Percentiles rank a stretch among this genome's conserved stretches.
These are phyloP conservation scores for Chromobotia macracanthus DNA, from an alignment of 2,797 vertebrate species.

Conservation along the genomic window DNA sequence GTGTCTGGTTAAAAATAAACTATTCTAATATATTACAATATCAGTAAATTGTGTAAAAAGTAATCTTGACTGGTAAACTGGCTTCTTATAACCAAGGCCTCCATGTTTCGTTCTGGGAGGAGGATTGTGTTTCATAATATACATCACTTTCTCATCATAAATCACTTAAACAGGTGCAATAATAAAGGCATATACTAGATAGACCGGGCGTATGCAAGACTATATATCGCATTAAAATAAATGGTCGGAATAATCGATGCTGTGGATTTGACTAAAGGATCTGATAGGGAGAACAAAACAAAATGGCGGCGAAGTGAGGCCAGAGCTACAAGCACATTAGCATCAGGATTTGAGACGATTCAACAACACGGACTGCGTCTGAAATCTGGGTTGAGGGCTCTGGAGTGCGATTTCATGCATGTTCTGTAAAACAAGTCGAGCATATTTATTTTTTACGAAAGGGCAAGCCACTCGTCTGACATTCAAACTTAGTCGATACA, in stretches of 20 bases:
- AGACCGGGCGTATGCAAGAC: not conserved
- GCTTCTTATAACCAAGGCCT: conserved; percentile 59
- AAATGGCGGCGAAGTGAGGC: conserved; percentile 77
- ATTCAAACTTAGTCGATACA: not conserved
- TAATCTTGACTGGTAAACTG: conserved; percentile 13
- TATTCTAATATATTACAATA: not conserved
- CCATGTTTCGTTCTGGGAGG: conserved; percentile 68
- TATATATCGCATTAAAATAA: not conserved
- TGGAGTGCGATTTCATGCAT: not conserved
- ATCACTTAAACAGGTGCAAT: not conserved
- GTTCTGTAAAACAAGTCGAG: not conserved
- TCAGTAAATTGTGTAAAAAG: not conserved
- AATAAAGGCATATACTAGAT: not conserved
- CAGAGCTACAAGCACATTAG: conserved; percentile 43
- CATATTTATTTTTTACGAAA: not conserved
- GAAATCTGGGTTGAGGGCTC: not conserved
- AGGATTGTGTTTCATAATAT: conserved; percentile 73
- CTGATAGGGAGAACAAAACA: conserved; percentile 79
- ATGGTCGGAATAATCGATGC: not conserved
- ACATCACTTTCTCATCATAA: conserved; percentile 38
- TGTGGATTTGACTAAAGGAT: conserved; percentile 51
- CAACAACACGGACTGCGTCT: not conserved
- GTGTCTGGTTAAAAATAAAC: not conserved
- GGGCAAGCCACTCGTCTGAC: not conserved
- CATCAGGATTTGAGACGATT: conserved; percentile 25